Evolutionary conservation across 1,140 invertebrate species (phyloP).

Genomic region (Penaeus vannamei): DNA sequence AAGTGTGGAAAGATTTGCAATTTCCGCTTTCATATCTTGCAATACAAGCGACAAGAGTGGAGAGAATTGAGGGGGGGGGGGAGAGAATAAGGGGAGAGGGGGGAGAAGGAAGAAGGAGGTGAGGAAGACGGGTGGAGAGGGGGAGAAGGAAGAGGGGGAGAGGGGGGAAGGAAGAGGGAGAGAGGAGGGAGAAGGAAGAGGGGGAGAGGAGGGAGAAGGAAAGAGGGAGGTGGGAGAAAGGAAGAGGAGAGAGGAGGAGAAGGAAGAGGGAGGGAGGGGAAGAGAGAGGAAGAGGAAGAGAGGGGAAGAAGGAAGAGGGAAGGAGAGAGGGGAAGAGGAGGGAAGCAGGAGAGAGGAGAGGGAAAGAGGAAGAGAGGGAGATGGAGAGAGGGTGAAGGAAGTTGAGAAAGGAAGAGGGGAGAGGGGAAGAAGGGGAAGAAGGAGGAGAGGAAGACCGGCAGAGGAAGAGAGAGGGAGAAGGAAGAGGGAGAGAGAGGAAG

Average conservation of each 20-base stretch:
- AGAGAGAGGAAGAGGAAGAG: not conserved
- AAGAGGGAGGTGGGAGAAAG: too few relatives aligned
- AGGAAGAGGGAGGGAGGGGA: not conserved
- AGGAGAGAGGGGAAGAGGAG: not conserved
- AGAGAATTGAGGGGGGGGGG: not conserved
- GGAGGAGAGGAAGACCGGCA: not conserved
- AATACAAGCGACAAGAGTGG: not conserved
- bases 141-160: too few relatives aligned
- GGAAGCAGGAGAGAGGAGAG: too few relatives aligned
- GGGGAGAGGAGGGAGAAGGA: too few relatives aligned
- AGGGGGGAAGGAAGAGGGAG: too few relatives aligned
- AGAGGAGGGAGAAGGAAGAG: too few relatives aligned
- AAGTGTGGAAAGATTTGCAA: constrained; percentile 28
- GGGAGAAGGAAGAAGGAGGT: not conserved
- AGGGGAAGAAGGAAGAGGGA: not conserved
- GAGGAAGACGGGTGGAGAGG: too few relatives aligned
- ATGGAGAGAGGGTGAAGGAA: too few relatives aligned
- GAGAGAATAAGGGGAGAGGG: too few relatives aligned
- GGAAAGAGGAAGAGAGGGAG: too few relatives aligned
- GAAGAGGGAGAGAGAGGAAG: not conserved
- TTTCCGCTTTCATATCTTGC: constrained; percentile 33
- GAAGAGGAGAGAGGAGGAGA: too few relatives aligned
- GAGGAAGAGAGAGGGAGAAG: not conserved
- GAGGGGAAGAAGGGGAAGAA: not conserved
- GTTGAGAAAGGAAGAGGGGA: not conserved